Conservation (phyloP, 1,140 invertebrate species). For the Tetraneura akinire region DNA sequence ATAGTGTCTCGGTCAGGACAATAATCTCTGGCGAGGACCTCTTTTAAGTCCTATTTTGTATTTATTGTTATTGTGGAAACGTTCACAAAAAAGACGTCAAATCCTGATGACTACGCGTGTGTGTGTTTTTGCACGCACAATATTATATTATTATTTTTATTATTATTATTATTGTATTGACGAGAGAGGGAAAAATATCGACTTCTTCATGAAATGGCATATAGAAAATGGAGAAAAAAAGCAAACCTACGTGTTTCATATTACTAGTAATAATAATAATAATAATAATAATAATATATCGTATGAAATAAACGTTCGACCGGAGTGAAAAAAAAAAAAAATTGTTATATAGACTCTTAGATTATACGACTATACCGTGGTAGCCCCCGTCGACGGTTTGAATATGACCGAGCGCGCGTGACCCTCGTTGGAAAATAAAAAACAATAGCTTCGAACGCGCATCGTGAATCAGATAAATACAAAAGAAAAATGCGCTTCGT, state of each 20-base stretch:
- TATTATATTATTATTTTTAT: too few relatives aligned
- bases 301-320: too few relatives aligned
- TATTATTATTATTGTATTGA: background rate
- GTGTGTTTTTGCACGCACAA: too few relatives aligned
- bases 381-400: slow-evolving; percentile 13
- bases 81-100: slow-evolving; percentile 17
- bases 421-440: background rate
- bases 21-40: too few relatives aligned
- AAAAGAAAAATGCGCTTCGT: slow-evolving; percentile 17
- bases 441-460: slow-evolving; percentile 10
- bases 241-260: background rate
- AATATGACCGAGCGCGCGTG: slow-evolving; percentile 22
- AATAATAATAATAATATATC: too few relatives aligned
- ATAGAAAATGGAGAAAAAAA: background rate
- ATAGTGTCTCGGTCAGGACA: too few relatives aligned
- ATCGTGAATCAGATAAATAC: slow-evolving; percentile 45
- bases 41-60: too few relatives aligned
- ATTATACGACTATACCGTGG: too few relatives aligned
- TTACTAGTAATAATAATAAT: too few relatives aligned
- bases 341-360: too few relatives aligned
- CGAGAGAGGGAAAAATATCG: background rate
- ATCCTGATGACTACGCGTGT: background rate
- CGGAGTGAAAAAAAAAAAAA: too few relatives aligned
- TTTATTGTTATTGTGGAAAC: too few relatives aligned
- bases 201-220: background rate